phyloP scores from a whole-genome alignment of 2,797 vertebrate species.

The Catharus ustulatus region DNA sequence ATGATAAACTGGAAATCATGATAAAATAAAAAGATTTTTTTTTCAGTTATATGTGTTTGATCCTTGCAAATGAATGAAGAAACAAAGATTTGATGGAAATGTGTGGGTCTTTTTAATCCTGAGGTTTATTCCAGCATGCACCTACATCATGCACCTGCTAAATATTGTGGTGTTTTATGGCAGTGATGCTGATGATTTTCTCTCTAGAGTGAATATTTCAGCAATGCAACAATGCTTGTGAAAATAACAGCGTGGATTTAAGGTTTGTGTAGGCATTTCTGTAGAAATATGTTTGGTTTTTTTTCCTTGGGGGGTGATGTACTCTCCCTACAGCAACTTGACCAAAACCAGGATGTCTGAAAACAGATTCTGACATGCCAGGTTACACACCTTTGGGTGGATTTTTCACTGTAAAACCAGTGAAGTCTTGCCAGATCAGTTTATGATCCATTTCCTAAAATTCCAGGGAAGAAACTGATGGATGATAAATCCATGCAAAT shows the following conservation, averaged over 20 bases:
- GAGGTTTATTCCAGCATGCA: slow-evolving; percentile 22
- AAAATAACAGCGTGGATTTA: not conserved
- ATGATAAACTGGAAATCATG: not conserved
- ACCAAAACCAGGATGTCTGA: not conserved
- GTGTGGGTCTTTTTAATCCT: not conserved
- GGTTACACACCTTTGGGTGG: not conserved
- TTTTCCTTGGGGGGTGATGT: not conserved
- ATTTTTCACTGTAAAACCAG: not conserved
- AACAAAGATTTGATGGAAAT: slow-evolving; percentile 31
- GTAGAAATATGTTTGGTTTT: not conserved
- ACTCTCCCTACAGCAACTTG: not conserved
- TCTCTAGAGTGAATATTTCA: not conserved
- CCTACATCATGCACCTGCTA: slow-evolving; percentile 3
- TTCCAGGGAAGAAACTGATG: not conserved
- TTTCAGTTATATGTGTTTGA: not conserved
- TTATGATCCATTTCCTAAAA: not conserved
- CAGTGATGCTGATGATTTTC: not conserved
- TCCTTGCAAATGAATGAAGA: not conserved
- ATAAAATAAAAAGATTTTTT: not conserved
- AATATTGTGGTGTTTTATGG: not conserved
- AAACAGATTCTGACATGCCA: not conserved
- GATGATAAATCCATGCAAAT: not conserved
- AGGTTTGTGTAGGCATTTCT: not conserved
- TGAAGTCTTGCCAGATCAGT: not conserved
- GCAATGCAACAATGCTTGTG: not conserved